These are phyloP conservation scores for Meriones psammophilus DNA, from an alignment of 2,797 vertebrate species.

Conservation along the genomic window DNA sequence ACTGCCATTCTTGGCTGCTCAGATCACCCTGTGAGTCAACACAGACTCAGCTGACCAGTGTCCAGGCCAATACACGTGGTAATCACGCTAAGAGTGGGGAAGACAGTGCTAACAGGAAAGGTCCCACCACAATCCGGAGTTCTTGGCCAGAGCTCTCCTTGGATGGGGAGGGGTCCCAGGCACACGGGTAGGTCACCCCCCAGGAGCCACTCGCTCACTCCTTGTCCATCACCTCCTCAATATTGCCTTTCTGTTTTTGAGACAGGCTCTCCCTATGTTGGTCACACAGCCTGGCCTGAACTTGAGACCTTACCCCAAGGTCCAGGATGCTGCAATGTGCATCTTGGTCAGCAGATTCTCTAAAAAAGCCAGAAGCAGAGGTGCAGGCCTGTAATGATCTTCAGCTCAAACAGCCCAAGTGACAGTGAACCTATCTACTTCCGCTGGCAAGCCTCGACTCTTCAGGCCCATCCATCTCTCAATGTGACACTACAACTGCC, in stretches of 20 bases:
- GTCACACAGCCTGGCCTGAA: background rate
- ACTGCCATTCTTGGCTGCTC: constrained; percentile 47
- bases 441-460: background rate
- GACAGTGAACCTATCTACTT: background rate
- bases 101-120: background rate
- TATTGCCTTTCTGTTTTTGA: background rate
- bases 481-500: no score
- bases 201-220: no score
- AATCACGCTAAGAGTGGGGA: constrained; percentile 14
- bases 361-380: background rate
- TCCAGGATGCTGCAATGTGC: background rate
- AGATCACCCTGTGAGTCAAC: constrained; percentile 45
- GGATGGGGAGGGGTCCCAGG: background rate
- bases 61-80: constrained; percentile 55
- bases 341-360: background rate
- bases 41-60: constrained; percentile 20
- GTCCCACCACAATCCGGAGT: background rate
- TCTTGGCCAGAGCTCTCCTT: background rate
- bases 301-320: background rate
- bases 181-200: background rate
- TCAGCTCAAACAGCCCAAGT: background rate
- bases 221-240: background rate
- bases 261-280: background rate
- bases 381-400: background rate
- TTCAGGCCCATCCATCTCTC: no score